Conservation (phyloP, 2,113 vertebrate genomes). For the Chionis minor region DNA sequence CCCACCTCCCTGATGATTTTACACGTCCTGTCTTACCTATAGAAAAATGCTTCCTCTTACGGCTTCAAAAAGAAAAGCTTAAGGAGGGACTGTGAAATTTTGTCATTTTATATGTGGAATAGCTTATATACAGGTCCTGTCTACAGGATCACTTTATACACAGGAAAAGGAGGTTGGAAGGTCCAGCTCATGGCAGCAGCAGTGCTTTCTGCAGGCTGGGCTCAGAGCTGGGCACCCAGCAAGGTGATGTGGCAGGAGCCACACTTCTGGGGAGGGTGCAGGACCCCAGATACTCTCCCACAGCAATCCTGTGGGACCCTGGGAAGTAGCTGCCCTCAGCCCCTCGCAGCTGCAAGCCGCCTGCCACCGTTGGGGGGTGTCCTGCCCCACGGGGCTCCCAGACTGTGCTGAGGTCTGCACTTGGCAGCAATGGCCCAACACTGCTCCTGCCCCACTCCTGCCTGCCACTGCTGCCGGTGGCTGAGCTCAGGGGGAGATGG, state of each 20-base stretch:
- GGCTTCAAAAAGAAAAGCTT: background rate
- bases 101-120: background rate
- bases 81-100: background rate
- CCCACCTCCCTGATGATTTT: background rate
- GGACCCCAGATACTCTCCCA: background rate
- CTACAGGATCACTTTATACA: background rate
- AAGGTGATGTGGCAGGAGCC: background rate
- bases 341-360: background rate
- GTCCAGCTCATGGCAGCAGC: background rate
- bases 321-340: background rate
- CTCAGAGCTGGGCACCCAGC: background rate
- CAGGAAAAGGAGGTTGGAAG: background rate
- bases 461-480: background rate
- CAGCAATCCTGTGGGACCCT: fast-evolving
- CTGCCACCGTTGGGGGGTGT: background rate
- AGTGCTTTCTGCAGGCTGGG: background rate
- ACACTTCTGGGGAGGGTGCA: background rate
- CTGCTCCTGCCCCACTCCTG: background rate
- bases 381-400: background rate
- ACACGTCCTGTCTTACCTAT: background rate
- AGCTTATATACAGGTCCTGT: background rate
- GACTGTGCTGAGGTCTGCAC: background rate
- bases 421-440: background rate
- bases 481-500: background rate
- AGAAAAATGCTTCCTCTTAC: background rate